Percentiles rank a stretch among this genome's conserved stretches.
phyloP scores from a whole-genome alignment of 2,888 invertebrate species.

The Limnephilus marmoratus region DNA sequence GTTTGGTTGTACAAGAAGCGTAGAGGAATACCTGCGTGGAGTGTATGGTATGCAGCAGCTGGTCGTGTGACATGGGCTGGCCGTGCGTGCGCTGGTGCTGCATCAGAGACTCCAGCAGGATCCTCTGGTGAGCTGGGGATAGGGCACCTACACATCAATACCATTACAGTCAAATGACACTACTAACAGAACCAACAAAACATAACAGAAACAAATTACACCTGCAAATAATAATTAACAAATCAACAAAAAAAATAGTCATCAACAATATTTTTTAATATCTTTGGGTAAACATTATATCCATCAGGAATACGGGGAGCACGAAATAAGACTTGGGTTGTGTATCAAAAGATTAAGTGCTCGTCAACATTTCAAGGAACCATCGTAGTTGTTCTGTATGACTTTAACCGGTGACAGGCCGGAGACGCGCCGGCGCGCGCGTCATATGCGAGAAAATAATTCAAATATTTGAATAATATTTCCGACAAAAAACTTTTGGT shows the following conservation, averaged over 20 bases:
- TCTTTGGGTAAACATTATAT: background rate
- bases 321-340: no score
- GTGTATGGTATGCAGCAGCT: slow-evolving; percentile 63
- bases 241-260: background rate
- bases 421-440: no score
- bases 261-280: background rate
- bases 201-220: background rate
- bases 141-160: slow-evolving; percentile 56
- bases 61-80: slow-evolving; percentile 65
- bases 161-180: slow-evolving; percentile 30
- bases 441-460: no score
- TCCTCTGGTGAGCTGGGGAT: slow-evolving; percentile 61
- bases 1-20: background rate
- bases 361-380: no score
- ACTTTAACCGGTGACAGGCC: no score
- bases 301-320: no score
- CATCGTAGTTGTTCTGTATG: no score
- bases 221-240: background rate
- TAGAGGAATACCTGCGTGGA: slow-evolving; percentile 54
- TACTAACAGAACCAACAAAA: background rate
- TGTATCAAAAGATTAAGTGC: no score
- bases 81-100: slow-evolving; percentile 66
- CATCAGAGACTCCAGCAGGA: slow-evolving; percentile 69
- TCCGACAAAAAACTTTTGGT: no score
- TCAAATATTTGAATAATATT: no score